Base-by-base conservation (phyloP, 2,797 vertebrate species). In the Rhynchonycteris naso region DNA sequence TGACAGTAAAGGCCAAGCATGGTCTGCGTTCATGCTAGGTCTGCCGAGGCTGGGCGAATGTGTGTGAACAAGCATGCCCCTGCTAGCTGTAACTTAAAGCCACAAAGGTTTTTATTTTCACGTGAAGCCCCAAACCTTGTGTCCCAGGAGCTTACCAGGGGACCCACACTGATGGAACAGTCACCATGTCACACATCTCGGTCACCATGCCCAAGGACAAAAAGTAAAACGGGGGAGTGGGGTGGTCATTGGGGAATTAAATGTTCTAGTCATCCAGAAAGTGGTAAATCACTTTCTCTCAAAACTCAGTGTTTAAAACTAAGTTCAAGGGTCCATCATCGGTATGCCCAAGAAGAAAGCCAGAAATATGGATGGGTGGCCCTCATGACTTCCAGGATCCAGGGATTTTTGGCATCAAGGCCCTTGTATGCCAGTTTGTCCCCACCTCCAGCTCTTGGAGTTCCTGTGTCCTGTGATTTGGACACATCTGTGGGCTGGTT, bases 1-100 rank as follows among this genome's bases (percentile, higher is more conserved):
- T 4, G 11, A 4, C 47, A 18, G 65, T 13, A 69, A 65, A 50
- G 15, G 68, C 72, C 58, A 9, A 0, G 4, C 0, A 0, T 3
- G 0, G 10, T n/a, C 82, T 10, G 59, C 68, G 0, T 19, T 30
- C 1, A 43, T 5, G 43, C 43, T 43, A 43, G 43, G 58, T 47
- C 92, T 4, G 75, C 84, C 30, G 7, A 10, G 50, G 30, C 56
- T n/a, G 0, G 1, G 24, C 30, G 7, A 38, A 0, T 4, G 59
- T 28, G 19, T 2, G 0, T 43, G 2, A 8, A 19, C 86, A 61
- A 56, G 35, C 6, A 30, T 1, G 35, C 26, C 58, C 38, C 50
- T 7, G 7, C 1, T 50, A 43, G 30, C 18, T 0, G 22, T 8
- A 50, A 24, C n/a, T 26, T 14, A 12, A 54, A 33, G 18, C 26